Conservation (phyloP, 2,888 invertebrate species). For the Xanthia icteritia region DNA sequence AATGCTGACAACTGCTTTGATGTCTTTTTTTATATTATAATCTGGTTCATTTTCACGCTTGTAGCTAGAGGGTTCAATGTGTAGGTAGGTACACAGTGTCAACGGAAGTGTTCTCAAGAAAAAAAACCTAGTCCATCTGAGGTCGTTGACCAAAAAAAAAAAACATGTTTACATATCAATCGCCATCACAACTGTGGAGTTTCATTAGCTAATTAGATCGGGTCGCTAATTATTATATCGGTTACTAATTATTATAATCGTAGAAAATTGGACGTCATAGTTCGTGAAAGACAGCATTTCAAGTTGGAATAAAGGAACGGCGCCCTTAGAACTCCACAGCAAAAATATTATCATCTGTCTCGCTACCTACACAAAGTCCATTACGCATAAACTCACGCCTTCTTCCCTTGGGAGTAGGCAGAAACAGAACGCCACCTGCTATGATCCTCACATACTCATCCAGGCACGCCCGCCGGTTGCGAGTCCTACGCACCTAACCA, state of each 20-base stretch:
- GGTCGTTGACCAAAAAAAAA: background rate
- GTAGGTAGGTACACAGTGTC: background rate
- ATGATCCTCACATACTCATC: background rate
- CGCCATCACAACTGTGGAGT: background rate
- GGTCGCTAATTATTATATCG: too few relatives aligned
- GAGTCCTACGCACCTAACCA: background rate
- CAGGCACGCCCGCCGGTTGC: background rate
- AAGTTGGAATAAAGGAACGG: background rate
- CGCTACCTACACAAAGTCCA: too few relatives aligned
- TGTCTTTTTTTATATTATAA: slow-evolving; percentile 20
- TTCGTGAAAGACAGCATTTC: background rate
- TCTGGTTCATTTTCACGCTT: slow-evolving; percentile 21
- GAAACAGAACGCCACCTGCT: too few relatives aligned
- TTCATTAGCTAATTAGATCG: too few relatives aligned
- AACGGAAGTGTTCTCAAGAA: background rate
- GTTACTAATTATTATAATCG: too few relatives aligned
- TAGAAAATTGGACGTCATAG: background rate
- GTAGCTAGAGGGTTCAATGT: background rate
- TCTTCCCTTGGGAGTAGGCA: too few relatives aligned
- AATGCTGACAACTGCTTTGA: slow-evolving; percentile 26
- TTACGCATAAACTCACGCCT: too few relatives aligned
- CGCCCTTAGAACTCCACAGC: background rate
- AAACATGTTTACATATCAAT: background rate
- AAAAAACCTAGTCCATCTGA: background rate
- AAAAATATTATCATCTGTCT: background rate